phyloP scores from a whole-genome alignment of 1,140 invertebrate genomes.

The Drosophila dunni region DNA sequence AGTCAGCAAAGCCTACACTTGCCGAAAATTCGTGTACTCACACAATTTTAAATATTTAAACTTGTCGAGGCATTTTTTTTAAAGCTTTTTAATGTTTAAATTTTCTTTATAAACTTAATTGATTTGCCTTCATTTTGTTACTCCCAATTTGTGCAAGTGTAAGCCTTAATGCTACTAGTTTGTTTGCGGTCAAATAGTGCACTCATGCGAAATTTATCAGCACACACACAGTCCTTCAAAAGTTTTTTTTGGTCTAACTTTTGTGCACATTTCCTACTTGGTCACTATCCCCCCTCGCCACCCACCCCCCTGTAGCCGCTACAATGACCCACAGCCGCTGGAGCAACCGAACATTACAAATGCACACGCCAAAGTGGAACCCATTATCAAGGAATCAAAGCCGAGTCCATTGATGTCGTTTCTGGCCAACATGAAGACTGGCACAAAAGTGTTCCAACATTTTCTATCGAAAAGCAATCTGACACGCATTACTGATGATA shows the following conservation, averaged over 20 bases:
- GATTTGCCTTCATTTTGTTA: background rate
- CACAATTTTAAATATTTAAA: background rate
- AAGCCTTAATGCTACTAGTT: constrained; percentile 50
- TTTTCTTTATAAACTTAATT: too few relatives aligned
- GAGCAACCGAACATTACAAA: constrained; percentile 82
- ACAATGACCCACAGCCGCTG: constrained; percentile 83
- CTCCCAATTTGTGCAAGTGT: constrained; percentile 29
- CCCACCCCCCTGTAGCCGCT: constrained; percentile 64
- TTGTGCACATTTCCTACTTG: constrained; percentile 75
- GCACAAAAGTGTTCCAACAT: constrained; percentile 88
- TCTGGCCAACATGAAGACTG: constrained; percentile 87
- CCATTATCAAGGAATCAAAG: constrained; percentile 85
- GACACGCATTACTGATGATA: constrained; percentile 86
- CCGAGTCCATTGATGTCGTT: constrained; percentile 87
- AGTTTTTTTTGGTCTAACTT: constrained; percentile 82
- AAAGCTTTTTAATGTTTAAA: too few relatives aligned
- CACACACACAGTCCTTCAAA: constrained; percentile 38
- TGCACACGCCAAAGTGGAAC: constrained; percentile 82
- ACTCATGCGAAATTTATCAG: constrained; percentile 79
- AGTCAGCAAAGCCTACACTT: constrained; percentile 19
- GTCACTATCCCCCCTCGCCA: too few relatives aligned
- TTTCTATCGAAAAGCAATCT: constrained; percentile 87
- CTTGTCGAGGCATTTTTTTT: background rate
- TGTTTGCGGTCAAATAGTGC: constrained; percentile 80
- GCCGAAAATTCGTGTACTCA: constrained; percentile 11